These are phyloP conservation scores for Poecilia latipinna DNA, from an alignment of 2,113 vertebrate species.

Conservation along the genomic window DNA sequence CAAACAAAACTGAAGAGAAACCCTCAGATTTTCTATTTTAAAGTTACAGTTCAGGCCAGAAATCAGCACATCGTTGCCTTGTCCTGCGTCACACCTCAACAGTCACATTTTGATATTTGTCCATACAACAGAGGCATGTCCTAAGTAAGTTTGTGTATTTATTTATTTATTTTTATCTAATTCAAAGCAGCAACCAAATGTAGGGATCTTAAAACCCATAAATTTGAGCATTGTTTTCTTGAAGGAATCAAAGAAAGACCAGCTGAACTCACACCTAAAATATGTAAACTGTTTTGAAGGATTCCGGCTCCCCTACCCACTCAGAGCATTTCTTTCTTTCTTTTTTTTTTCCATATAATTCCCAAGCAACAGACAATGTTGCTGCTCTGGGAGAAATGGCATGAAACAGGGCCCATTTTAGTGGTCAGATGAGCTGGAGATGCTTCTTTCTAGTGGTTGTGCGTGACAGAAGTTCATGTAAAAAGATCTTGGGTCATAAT, in stretches of 20 bases:
- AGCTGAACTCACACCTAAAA: neutral
- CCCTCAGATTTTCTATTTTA: no score
- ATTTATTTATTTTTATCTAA: no score
- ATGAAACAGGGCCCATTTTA: conserved; percentile 21
- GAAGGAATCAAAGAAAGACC: neutral
- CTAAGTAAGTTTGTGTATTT: no score
- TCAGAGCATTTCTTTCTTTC: neutral
- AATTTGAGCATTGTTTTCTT: neutral
- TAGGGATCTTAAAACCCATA: no score
- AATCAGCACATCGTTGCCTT: no score
- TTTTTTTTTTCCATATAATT: neutral
- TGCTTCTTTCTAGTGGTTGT: conserved; percentile 58
- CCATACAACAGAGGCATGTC: no score
- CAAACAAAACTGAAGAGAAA: no score
- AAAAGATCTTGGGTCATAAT: conserved; percentile 72
- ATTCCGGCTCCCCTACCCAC: neutral
- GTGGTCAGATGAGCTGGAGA: conserved; percentile 29
- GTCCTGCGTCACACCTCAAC: no score
- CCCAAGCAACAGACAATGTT: neutral
- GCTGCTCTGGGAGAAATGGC: conserved; percentile 15
- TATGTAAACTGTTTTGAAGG: neutral
- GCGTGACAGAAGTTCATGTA: conserved; percentile 74
- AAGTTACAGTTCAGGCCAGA: no score
- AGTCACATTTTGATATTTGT: no score
- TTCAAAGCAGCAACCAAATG: no score